A percentile compares a stretch with the other conserved stretches of the same genome.
Evolutionary conservation across 2,113 vertebrate species (phyloP).

Genomic region (Suricata suricatta): DNA sequence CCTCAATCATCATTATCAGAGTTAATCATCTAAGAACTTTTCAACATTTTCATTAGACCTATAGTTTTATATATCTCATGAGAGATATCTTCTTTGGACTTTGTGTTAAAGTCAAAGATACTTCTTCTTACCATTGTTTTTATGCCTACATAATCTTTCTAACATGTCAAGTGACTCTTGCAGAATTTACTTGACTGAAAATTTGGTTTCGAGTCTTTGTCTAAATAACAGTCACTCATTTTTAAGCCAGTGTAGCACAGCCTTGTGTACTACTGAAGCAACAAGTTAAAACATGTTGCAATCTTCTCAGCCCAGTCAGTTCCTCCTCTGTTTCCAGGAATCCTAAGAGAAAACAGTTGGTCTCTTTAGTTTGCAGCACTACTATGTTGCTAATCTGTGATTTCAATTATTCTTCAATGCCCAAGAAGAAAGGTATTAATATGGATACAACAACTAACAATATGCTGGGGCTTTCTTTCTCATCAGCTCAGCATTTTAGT

Average conservation of each 20-base stretch:
- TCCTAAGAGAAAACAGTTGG: not conserved
- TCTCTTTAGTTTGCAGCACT: constrained; percentile 1
- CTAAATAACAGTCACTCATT: constrained; percentile 29
- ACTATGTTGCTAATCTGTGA: not conserved
- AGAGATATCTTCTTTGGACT: constrained; percentile 42
- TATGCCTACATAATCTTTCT: not conserved
- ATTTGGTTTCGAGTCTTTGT: constrained; percentile 49
- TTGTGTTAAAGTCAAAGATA: constrained; percentile 15
- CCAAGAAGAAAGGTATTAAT: not conserved
- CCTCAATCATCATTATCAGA: not conserved
- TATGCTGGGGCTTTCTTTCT: not conserved
- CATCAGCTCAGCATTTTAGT: not conserved
- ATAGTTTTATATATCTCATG: not conserved
- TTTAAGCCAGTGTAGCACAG: constrained; percentile 49
- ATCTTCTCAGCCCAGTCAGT: not conserved
- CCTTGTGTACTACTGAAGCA: not conserved
- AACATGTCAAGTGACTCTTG: constrained; percentile 30
- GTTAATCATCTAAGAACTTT: constrained; percentile 34
- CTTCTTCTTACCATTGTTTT: constrained; percentile 6
- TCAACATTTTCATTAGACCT: not conserved
- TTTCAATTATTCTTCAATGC: not conserved
- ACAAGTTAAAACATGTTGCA: constrained; percentile 38
- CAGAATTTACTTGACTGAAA: constrained; percentile 54
- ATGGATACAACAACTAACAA: not conserved
- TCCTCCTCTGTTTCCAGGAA: constrained; percentile 29